Conservation (phyloP, 2,888 invertebrate genomes). For the Ferrisia virgata region DNA sequence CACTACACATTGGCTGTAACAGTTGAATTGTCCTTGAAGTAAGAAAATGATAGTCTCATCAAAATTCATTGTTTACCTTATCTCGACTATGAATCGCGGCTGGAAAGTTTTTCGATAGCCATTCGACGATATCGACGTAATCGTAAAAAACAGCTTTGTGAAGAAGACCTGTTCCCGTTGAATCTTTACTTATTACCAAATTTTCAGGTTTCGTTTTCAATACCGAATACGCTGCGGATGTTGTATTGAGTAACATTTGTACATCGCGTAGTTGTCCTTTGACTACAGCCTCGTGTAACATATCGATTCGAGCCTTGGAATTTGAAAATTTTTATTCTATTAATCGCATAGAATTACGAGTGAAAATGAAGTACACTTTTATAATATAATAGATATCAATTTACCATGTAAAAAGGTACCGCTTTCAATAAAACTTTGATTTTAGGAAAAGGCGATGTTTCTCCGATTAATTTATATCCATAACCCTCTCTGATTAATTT, state of each 20-base stretch:
- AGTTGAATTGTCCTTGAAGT: not conserved
- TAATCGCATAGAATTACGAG: not conserved
- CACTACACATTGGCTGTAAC: not conserved
- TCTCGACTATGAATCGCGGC: conserved; percentile 65
- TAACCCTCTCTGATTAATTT: conserved; percentile 67
- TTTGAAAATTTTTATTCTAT: not conserved
- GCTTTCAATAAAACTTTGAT: conserved; percentile 65
- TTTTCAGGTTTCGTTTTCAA: conserved; percentile 56
- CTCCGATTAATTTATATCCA: conserved; percentile 64
- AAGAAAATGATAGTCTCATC: not conserved
- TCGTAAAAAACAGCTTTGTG: conserved; percentile 79
- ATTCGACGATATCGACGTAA: conserved; percentile 68
- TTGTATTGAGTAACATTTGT: conserved; percentile 48
- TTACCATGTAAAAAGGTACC: conserved; percentile 67
- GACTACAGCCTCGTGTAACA: conserved; percentile 72
- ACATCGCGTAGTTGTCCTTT: conserved; percentile 66
- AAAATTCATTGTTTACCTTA: conserved; percentile 57
- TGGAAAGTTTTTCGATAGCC: conserved; percentile 68
- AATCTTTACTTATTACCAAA: conserved; percentile 64
- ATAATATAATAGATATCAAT: too few species aligned
- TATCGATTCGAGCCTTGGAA: conserved; percentile 58
- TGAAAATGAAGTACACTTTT: too few species aligned
- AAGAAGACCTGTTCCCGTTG: conserved; percentile 68
- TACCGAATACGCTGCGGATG: conserved; percentile 52
- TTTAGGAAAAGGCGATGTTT: conserved; percentile 62